A percentile compares a stretch with the other conserved stretches of the same genome.
These are phyloP conservation scores for Drosophila punjabiensis DNA, from an alignment of 1,140 invertebrate species.

Conservation along the genomic window DNA sequence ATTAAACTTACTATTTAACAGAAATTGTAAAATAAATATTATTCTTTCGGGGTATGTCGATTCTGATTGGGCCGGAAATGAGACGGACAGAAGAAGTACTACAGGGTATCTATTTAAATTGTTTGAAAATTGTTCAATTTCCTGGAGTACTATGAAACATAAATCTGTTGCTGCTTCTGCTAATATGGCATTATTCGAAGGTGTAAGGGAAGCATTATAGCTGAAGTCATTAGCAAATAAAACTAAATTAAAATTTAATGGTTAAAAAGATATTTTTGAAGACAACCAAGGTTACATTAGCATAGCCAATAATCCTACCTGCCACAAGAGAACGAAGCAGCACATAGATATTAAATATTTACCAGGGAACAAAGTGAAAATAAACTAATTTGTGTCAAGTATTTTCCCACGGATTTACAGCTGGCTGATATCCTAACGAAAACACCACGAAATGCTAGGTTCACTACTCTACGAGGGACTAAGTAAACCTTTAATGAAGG, in stretches of 20 bases:
- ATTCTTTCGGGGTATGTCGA: constrained; percentile 18
- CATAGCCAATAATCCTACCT: not conserved
- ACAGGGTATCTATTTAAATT: constrained; percentile 21
- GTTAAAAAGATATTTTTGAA: not conserved
- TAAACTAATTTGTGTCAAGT: too few species aligned
- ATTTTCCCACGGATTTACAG: not conserved
- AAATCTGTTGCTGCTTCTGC: not conserved
- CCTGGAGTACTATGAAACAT: not conserved
- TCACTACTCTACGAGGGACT: too few species aligned
- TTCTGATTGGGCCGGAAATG: not conserved
- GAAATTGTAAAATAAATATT: constrained; percentile 29
- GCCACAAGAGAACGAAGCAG: not conserved
- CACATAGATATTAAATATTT: not conserved
- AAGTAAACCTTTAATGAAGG: too few species aligned
- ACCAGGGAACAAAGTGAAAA: not conserved
- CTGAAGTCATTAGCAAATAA: not conserved
- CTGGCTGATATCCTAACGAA: not conserved
- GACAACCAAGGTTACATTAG: not conserved
- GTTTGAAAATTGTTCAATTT: not conserved
- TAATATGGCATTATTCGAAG: not conserved
- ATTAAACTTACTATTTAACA: constrained; percentile 57
- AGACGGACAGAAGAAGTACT: not conserved
- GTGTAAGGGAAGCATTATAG: constrained; percentile 1
- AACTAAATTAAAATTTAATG: not conserved
- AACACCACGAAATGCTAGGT: too few species aligned